These are phyloP conservation scores for Psettodes erumei DNA, from an alignment of 2,113 vertebrate species.

Conservation along the genomic window DNA sequence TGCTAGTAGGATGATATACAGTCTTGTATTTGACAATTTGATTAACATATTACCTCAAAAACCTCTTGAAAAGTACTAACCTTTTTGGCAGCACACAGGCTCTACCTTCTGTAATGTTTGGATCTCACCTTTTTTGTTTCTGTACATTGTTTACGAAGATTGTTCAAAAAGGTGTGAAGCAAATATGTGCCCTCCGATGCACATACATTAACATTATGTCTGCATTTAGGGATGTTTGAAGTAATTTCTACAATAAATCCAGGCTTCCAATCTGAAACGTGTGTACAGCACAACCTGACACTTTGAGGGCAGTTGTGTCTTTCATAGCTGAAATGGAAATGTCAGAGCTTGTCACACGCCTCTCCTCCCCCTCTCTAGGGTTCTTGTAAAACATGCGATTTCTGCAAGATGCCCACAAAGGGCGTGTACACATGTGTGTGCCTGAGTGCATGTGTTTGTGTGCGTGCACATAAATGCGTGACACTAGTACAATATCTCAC, in stretches of 20 bases:
- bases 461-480: constrained; percentile 10
- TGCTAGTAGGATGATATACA: neutral
- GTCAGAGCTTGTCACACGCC: constrained; percentile 71
- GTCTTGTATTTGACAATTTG: neutral
- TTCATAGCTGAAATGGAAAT: constrained; percentile 72
- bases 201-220: constrained; percentile 40
- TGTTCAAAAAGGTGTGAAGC: constrained; percentile 20
- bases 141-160: constrained; percentile 12
- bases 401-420: constrained; percentile 40
- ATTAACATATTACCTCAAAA: neutral
- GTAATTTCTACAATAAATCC: constrained; percentile 52
- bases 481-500: constrained; percentile 46
- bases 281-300: constrained; percentile 59
- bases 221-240: constrained; percentile 52
- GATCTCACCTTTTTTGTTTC: neutral
- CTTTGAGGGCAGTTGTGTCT: constrained; percentile 73
- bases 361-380: constrained; percentile 60
- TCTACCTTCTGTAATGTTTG: neutral
- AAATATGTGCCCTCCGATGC: constrained; percentile 14
- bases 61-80: neutral
- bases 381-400: constrained; percentile 77
- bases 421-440: constrained; percentile 6
- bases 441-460: constrained; percentile 3
- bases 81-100: neutral
- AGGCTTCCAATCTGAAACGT: constrained; percentile 56